These are phyloP conservation scores for Calypte anna DNA, from an alignment of 2,113 vertebrate genomes.

Conservation along the genomic window DNA sequence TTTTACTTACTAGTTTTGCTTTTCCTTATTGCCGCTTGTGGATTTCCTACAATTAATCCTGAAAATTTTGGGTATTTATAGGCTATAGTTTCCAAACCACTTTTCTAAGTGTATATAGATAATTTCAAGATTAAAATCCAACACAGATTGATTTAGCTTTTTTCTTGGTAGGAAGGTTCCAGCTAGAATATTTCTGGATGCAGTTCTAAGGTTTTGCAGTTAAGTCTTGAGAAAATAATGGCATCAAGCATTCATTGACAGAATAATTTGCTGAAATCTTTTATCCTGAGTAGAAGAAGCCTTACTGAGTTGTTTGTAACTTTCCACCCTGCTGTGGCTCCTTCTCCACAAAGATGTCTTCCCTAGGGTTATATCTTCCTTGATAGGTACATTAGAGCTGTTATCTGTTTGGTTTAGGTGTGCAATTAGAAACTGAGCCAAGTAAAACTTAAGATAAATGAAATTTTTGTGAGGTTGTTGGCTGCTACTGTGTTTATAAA, in stretches of 20 bases:
- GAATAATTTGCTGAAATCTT: background rate
- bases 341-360: background rate
- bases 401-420: conserved; percentile 58
- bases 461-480: conserved; percentile 54
- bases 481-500: conserved; percentile 41
- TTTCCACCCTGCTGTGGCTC: background rate
- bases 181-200: background rate
- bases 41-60: background rate
- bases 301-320: background rate
- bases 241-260: background rate
- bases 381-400: conserved; percentile 40
- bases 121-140: background rate
- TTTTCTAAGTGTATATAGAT: background rate
- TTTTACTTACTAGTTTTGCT: background rate
- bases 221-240: background rate
- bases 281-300: background rate
- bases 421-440: conserved; percentile 56
- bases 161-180: background rate
- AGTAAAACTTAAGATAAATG: conserved; percentile 55
- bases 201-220: background rate
- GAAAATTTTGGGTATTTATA: background rate
- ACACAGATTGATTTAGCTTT: background rate
- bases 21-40: background rate
- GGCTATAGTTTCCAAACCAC: background rate
- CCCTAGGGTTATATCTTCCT: conserved; percentile 11